Evolutionary conservation across 2,113 vertebrate genomes (phyloP).

Genomic region (Pluvialis apricaria): DNA sequence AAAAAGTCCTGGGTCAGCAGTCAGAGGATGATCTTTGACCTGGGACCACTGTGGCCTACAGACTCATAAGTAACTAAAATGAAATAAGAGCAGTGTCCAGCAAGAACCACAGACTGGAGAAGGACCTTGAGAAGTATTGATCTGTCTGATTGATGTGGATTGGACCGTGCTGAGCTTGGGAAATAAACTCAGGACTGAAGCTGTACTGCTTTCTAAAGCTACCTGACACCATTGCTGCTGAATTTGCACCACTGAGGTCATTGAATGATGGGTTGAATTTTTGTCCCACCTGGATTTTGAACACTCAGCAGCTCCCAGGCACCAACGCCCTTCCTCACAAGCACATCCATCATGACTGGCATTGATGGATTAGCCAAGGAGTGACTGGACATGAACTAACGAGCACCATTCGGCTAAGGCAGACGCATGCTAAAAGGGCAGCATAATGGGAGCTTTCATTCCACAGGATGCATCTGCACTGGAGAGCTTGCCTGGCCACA

Average conservation of each 20-base stretch:
- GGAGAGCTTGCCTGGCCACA: neutral
- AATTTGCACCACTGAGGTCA: neutral
- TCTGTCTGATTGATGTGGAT: neutral
- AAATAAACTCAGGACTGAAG: neutral
- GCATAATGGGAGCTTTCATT: constrained; percentile 24
- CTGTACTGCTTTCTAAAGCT: neutral
- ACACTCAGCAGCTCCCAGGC: constrained; percentile 17
- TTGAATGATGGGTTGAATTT: constrained; percentile 4
- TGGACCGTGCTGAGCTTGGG: neutral
- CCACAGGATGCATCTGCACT: constrained; percentile 1
- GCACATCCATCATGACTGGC: constrained; percentile 9
- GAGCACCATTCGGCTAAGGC: neutral
- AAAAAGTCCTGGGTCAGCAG: neutral
- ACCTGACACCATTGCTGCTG: neutral
- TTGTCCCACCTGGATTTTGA: constrained; percentile 42
- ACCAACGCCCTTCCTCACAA: neutral
- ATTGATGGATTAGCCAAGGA: constrained; percentile 36
- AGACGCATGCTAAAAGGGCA: neutral
- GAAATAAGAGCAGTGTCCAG: neutral
- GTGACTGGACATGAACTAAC: constrained; percentile 36
- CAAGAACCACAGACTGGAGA: neutral
- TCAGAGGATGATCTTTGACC: neutral
- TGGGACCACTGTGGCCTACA: neutral
- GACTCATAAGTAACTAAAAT: neutral
- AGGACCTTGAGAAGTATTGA: neutral